Percentiles rank a stretch among this genome's conserved stretches.
These are phyloP conservation scores for Sebastes baramenuke DNA, from an alignment of 2,797 vertebrate species.

Conservation along the genomic window DNA sequence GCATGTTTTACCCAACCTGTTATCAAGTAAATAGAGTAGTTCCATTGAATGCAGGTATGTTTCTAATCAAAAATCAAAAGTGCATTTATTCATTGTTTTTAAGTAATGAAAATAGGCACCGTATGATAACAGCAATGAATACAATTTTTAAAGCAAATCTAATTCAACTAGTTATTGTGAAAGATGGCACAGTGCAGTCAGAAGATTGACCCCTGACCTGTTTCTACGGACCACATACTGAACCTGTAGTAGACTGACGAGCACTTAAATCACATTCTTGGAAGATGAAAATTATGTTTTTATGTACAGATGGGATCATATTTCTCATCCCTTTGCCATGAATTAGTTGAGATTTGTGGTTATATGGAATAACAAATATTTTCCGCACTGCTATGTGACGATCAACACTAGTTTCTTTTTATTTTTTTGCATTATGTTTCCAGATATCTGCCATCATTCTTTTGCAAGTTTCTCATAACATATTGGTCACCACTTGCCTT, in stretches of 20 bases:
- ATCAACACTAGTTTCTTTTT: not conserved
- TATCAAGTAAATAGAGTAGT: constrained; percentile 11
- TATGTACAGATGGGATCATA: not conserved
- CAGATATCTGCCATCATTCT: constrained; percentile 30
- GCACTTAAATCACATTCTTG: constrained; percentile 2
- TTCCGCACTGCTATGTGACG: not conserved
- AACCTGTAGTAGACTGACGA: constrained; percentile 5
- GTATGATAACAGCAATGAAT: not conserved
- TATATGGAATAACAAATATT: constrained; percentile 26
- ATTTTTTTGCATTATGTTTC: constrained; percentile 25
- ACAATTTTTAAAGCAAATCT: constrained; percentile 10
- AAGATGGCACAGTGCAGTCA: not conserved
- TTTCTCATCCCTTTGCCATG: not conserved
- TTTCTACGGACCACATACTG: constrained; percentile 29
- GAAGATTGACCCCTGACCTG: not conserved
- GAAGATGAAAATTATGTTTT: constrained; percentile 5
- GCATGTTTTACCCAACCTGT: constrained; percentile 46
- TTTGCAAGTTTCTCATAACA: constrained; percentile 51
- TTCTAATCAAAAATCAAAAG: constrained; percentile 60
- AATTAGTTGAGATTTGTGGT: constrained; percentile 12
- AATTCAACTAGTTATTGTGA: not conserved
- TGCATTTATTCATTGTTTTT: constrained; percentile 66
- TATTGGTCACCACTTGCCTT: constrained; percentile 80
- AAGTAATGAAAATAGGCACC: constrained; percentile 23
- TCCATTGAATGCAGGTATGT: constrained; percentile 28